These are phyloP conservation scores for Ochotona curzoniae DNA, from an alignment of 2,113 vertebrate species.

Conservation along the genomic window DNA sequence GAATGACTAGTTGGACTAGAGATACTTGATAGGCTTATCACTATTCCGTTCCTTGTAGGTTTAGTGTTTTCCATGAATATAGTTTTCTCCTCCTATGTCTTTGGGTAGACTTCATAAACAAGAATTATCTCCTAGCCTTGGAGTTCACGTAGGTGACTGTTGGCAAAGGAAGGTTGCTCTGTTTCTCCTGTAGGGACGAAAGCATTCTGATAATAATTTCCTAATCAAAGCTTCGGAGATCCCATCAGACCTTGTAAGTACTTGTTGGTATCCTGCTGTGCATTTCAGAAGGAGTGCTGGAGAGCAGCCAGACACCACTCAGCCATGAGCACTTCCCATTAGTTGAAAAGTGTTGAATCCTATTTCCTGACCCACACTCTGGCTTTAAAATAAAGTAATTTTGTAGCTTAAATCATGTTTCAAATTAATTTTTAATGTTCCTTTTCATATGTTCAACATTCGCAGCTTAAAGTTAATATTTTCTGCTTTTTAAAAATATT, in stretches of 20 bases:
- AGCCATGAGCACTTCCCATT: conserved; percentile 62
- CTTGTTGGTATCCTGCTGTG: conserved; percentile 52
- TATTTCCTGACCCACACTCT: conserved; percentile 48
- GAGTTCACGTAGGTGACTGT: neutral
- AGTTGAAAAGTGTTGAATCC: conserved; percentile 45
- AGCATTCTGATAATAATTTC: conserved; percentile 40
- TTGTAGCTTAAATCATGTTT: conserved; percentile 49
- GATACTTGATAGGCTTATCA: conserved; percentile 36
- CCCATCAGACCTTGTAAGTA: conserved; percentile 20
- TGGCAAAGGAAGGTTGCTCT: neutral
- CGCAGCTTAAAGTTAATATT: neutral
- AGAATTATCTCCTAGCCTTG: conserved; percentile 21
- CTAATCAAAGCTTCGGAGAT: conserved; percentile 42
- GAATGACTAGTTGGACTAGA: conserved; percentile 32
- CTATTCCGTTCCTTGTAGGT: conserved; percentile 4
- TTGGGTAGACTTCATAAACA: conserved; percentile 20
- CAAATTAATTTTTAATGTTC: conserved; percentile 29
- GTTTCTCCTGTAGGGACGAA: conserved; percentile 32
- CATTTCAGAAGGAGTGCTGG: conserved; percentile 48
- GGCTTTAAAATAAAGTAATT: conserved; percentile 55
- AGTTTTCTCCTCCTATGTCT: conserved; percentile 12
- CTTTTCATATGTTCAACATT: neutral
- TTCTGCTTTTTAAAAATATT: too few species aligned
- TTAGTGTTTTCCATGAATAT: neutral
- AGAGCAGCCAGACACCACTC: conserved; percentile 38